Base-by-base conservation (phyloP, 2,113 vertebrate species). In the Melanerpes formicivorus region DNA sequence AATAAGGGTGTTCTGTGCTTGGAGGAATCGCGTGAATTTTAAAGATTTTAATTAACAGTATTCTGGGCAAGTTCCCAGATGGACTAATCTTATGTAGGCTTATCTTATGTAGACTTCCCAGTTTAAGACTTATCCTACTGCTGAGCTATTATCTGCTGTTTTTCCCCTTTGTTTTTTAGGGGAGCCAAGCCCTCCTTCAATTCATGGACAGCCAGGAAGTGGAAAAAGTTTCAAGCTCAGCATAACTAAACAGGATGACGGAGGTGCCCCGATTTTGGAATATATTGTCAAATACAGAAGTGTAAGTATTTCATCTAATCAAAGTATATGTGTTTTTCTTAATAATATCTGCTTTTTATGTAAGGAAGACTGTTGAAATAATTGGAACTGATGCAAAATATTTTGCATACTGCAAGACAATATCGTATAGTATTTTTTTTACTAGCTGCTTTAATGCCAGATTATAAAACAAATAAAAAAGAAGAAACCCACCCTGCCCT, bases 271-370 rank as follows among this genome's bases (percentile, higher is more conserved):
- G 69, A 99, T 99, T 81, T 96, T 99, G 97, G 99, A 99, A 96
- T 99, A 99, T 76, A 99, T 99, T 11, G 98, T 99, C 84, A 99
- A 99, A 96, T 99, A 99, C 65, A 98, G 99, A 96, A 99, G 98
- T 92, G 99, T 99, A 97, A 99, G 99, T 98, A 84, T 56, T 58
- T 50, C 29, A 46, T 13, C 82, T 83, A 69, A 34, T 63, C 44
- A 44, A 29, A 83, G 77, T 19, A 60, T 9, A 3, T 54, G 8
- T 15, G 8, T 72, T 81, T n/a, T 59, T 29, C 59, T 25, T 30
- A 52, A 10, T 80, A 83, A 44, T 67, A 48, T 6, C 25, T 89
- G 22, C 11, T 93, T 94, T 46, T 58, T 66, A 76, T 62, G 14
- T 71, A 25, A 8, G 32, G 16, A 83, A 52, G 17, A 26, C 11